These are phyloP conservation scores for Scaeva pyrastri DNA, from an alignment of 2,888 invertebrate genomes.

Conservation along the genomic window DNA sequence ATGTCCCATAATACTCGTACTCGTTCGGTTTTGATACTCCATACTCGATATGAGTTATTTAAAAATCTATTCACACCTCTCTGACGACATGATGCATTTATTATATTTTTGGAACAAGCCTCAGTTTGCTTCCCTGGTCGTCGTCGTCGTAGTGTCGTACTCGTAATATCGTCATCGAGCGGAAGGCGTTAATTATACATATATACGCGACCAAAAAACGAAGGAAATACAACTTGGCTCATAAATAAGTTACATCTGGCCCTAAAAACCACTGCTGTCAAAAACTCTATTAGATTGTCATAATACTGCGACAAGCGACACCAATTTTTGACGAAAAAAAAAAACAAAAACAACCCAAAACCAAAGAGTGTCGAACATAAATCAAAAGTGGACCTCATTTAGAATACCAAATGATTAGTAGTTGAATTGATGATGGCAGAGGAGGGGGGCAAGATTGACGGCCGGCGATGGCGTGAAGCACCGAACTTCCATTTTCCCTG, in stretches of 20 bases:
- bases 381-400: conserved; percentile 74
- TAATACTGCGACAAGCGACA: conserved; percentile 46
- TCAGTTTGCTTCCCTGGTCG: not conserved
- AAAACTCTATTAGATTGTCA: conserved; percentile 69
- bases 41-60: not conserved
- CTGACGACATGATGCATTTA: conserved; percentile 42
- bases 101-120: conserved; percentile 42
- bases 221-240: conserved; percentile 64
- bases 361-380: conserved; percentile 53
- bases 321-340: too few species aligned
- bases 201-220: conserved; percentile 12
- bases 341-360: conserved; percentile 23
- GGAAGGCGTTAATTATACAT: conserved; percentile 71
- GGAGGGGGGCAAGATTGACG: too few species aligned
- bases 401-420: conserved; percentile 69
- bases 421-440: conserved; percentile 5
- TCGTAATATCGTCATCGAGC: conserved; percentile 24
- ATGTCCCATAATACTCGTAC: conserved; percentile 1
- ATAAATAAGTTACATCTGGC: conserved; percentile 60
- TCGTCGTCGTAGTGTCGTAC: too few species aligned
- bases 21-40: not conserved
- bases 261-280: conserved; percentile 55
- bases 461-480: not conserved
- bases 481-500: not conserved
- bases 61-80: conserved; percentile 69